Evolutionary conservation across 2,888 invertebrate genomes (phyloP).

Genomic region (Chrysopilus asiliformis): DNA sequence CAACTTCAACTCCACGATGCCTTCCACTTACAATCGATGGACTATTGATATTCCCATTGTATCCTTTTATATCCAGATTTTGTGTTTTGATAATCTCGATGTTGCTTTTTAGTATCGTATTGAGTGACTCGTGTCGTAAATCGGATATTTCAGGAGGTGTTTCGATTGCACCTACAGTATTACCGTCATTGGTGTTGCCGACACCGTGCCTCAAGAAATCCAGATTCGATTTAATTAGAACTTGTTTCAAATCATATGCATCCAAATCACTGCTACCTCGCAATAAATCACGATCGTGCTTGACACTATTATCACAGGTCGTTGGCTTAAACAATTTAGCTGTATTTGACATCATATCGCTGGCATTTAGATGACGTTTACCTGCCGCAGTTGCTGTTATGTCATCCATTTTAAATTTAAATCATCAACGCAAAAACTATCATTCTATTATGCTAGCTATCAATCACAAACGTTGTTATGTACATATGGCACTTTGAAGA

Average conservation of each 20-base stretch:
- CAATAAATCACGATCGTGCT: slow-evolving; percentile 18
- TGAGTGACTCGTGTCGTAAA: slow-evolving; percentile 13
- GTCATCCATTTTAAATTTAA: slow-evolving; percentile 11
- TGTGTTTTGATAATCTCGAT: slow-evolving; percentile 18
- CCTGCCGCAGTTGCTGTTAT: slow-evolving; percentile 2
- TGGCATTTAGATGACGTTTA: slow-evolving; percentile 12
- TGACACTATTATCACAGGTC: slow-evolving; percentile 20
- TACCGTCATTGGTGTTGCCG: neutral
- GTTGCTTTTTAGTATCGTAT: slow-evolving; percentile 16
- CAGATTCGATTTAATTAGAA: slow-evolving; percentile 20
- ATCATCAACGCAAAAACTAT: too few species aligned
- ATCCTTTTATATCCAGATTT: neutral
- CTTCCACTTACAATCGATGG: neutral
- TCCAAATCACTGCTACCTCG: slow-evolving; percentile 17
- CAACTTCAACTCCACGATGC: slow-evolving; percentile 5
- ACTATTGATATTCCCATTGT: neutral
- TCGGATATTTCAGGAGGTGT: slow-evolving; percentile 7
- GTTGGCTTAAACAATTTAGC: slow-evolving; percentile 16
- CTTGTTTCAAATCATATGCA: slow-evolving; percentile 21
- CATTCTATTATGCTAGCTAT: neutral
- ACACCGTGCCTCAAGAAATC: slow-evolving; percentile 13
- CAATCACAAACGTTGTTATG: neutral
- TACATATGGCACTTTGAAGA: neutral
- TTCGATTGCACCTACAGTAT: slow-evolving; percentile 3
- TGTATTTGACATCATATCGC: slow-evolving; percentile 11